Evolutionary conservation across 2,113 vertebrate species (phyloP).

Genomic region (Dipodomys ordii): DNA sequence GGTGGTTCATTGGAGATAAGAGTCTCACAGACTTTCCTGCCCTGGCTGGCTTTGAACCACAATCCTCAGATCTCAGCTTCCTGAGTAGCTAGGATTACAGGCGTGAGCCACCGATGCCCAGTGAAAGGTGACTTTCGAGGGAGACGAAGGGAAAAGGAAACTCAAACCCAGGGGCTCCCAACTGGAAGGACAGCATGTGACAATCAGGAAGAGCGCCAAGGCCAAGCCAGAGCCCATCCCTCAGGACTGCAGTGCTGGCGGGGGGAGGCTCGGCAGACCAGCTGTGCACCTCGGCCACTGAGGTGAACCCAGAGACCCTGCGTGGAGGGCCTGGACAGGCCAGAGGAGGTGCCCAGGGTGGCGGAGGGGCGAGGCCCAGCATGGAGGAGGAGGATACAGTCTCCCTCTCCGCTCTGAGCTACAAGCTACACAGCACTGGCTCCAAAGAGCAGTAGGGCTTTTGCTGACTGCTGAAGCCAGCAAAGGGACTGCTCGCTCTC

Average conservation of each 20-base stretch:
- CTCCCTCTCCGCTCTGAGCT: not conserved
- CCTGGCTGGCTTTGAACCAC: not conserved
- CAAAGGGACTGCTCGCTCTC: no score
- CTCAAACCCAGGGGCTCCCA: fast-evolving
- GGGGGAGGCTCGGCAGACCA: no score
- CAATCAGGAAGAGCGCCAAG: not conserved
- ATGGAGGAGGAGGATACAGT: not conserved
- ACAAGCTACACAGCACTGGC: not conserved
- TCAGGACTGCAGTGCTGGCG: fast-evolving
- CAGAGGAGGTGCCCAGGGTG: no score
- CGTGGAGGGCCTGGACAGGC: not conserved
- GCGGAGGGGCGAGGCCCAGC: fast-evolving
- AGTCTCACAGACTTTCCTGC: no score
- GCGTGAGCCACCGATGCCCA: no score
- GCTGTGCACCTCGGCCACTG: not conserved
- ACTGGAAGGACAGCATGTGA: not conserved
- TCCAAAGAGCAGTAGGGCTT: not conserved
- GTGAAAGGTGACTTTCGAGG: not conserved
- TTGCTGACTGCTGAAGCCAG: not conserved
- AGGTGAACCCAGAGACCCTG: no score
- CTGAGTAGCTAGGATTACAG: no score
- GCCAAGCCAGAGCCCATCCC: not conserved
- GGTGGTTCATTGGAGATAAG: no score
- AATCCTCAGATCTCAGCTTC: no score
- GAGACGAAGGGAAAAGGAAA: not conserved